Conservation (phyloP, 1,140 invertebrate species). For the Subanguina moxae region DNA sequence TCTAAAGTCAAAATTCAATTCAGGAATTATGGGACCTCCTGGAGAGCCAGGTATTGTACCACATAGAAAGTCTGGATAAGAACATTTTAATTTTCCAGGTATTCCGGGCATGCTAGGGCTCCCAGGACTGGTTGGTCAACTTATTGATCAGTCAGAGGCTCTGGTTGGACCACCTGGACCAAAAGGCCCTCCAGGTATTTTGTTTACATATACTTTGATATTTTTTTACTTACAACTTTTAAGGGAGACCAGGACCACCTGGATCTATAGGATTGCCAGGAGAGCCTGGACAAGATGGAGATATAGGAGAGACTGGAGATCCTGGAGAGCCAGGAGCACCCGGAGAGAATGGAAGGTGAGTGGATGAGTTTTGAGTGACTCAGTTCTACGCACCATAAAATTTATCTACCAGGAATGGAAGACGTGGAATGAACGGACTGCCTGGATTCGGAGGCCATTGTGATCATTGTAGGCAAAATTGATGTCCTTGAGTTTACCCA, state of each 20-base stretch:
- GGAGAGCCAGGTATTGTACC: not conserved
- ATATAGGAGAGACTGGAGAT: not conserved
- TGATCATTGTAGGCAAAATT: not conserved
- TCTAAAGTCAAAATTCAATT: too few relatives aligned
- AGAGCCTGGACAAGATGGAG: not conserved
- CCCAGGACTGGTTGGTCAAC: not conserved
- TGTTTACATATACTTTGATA: not conserved
- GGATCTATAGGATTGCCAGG: not conserved
- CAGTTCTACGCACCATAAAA: too few relatives aligned
- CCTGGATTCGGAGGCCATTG: not conserved
- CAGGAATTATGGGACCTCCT: not conserved
- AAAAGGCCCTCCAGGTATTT: not conserved
- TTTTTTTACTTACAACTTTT: not conserved
- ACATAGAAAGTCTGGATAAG: too few relatives aligned
- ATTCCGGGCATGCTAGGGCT: not conserved
- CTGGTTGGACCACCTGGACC: not conserved
- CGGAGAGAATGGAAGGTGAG: slow-evolving; percentile 1
- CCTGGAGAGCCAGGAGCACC: not conserved
- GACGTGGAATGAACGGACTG: not conserved
- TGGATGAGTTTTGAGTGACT: too few relatives aligned
- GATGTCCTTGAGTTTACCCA: not conserved
- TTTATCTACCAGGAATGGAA: not conserved
- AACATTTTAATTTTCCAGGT: not conserved
- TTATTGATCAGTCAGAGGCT: not conserved
- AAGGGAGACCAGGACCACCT: not conserved